Conservation (phyloP, 2,888 invertebrate genomes). For the Salticus scenicus region DNA sequence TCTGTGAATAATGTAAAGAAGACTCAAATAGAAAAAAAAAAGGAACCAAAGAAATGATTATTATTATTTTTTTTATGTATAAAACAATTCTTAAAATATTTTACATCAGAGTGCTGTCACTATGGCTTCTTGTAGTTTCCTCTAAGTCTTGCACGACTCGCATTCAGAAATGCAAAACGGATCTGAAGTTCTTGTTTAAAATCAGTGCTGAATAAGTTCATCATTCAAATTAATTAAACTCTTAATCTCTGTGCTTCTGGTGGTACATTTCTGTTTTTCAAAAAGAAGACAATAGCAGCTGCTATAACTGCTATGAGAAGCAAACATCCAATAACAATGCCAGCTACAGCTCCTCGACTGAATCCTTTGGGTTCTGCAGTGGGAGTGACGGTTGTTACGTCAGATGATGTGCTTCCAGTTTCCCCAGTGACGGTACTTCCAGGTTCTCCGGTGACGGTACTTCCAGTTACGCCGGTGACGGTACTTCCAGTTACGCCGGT, state of each 20-base stretch:
- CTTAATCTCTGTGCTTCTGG: slow-evolving; percentile 41
- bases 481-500: not conserved
- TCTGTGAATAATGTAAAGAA: too few species aligned
- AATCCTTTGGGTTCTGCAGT: slow-evolving; percentile 21
- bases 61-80: too few species aligned
- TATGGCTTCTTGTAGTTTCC: too few species aligned
- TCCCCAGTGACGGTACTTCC: not conserved
- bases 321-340: slow-evolving; percentile 52
- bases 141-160: too few species aligned
- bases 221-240: not conserved
- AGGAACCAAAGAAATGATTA: too few species aligned
- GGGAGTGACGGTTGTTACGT: not conserved
- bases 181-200: too few species aligned
- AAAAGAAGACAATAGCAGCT: slow-evolving; percentile 53
- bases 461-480: not conserved
- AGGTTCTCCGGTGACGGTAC: not conserved
- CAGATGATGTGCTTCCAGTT: not conserved
- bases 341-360: slow-evolving; percentile 41
- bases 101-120: too few species aligned
- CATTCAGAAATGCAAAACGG: too few species aligned
- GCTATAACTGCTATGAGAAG: slow-evolving; percentile 43
- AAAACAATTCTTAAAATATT: too few species aligned
- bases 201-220: too few species aligned
- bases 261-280: slow-evolving; percentile 29
- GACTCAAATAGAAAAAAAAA: too few species aligned